phyloP scores from a whole-genome alignment of 2,888 invertebrate species.

The Crepidodera aurea region DNA sequence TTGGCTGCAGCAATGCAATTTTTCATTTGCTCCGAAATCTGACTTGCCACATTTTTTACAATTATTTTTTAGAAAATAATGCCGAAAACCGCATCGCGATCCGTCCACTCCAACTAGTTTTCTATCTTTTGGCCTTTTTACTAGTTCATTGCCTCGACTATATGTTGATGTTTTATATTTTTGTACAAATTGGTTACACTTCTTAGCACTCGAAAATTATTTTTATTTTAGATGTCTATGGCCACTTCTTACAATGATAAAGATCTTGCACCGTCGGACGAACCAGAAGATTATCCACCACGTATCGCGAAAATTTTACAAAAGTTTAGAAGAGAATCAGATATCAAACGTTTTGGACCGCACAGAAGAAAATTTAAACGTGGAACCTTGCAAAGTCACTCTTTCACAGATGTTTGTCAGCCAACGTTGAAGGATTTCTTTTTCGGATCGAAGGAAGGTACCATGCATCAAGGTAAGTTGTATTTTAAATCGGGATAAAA shows the following conservation, averaged over 20 bases:
- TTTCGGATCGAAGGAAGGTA: conserved; percentile 55
- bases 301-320: conserved; percentile 49
- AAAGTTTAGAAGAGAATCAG: conserved; percentile 58
- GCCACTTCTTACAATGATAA: conserved; percentile 53
- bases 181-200: too few relatives aligned
- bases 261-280: conserved; percentile 42
- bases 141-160: too few relatives aligned
- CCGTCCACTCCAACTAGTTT: too few relatives aligned
- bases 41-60: too few relatives aligned
- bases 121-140: too few relatives aligned
- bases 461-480: conserved; percentile 47
- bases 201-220: too few relatives aligned
- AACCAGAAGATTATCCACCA: conserved; percentile 19
- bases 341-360: conserved; percentile 49
- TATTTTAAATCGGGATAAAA: too few relatives aligned
- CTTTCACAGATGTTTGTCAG: conserved; percentile 58
- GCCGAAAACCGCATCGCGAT: too few relatives aligned
- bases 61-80: too few relatives aligned
- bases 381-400: conserved; percentile 59
- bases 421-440: conserved; percentile 55
- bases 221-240: conserved; percentile 52
- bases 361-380: conserved; percentile 51
- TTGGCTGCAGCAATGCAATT: too few relatives aligned
- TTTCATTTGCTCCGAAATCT: too few relatives aligned
- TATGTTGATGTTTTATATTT: too few relatives aligned